These are phyloP conservation scores for Nyctereutes procyonoides DNA, from an alignment of 2,113 vertebrate genomes.

Conservation along the genomic window DNA sequence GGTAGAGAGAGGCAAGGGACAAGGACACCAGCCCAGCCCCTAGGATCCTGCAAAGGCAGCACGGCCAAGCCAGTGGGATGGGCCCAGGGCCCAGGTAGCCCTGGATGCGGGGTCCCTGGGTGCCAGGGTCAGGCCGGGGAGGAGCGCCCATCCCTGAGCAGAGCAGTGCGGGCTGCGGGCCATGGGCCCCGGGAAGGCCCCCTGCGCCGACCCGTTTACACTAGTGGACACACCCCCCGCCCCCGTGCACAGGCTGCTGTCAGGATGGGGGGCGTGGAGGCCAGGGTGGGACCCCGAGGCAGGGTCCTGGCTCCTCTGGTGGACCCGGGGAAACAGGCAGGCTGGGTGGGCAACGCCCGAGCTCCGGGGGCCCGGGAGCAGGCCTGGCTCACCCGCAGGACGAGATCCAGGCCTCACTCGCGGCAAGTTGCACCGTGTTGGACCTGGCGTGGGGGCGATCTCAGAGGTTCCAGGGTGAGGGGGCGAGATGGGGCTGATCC, in stretches of 20 bases:
- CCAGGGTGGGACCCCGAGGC: neutral
- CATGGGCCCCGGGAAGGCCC: neutral
- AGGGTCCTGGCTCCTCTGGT: neutral
- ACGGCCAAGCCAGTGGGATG: neutral
- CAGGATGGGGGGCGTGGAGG: neutral
- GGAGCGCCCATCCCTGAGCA: neutral
- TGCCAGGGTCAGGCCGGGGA: accelerated
- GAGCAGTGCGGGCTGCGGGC: neutral
- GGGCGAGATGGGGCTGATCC: neutral
- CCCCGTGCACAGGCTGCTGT: neutral
- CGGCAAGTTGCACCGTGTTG: neutral
- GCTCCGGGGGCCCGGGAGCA: neutral
- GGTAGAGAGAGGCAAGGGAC: neutral
- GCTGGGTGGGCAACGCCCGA: neutral
- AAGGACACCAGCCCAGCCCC: neutral
- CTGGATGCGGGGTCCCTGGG: neutral
- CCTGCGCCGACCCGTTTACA: neutral
- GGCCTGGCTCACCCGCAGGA: neutral
- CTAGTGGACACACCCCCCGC: neutral
- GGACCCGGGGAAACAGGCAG: neutral
- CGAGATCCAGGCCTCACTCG: neutral
- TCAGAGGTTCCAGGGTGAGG: neutral
- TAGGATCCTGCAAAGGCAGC: neutral
- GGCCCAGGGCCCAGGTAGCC: neutral
- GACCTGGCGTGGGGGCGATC: neutral